phyloP scores from a whole-genome alignment of 2,888 invertebrate genomes.

The Pseudococcus longispinus region DNA sequence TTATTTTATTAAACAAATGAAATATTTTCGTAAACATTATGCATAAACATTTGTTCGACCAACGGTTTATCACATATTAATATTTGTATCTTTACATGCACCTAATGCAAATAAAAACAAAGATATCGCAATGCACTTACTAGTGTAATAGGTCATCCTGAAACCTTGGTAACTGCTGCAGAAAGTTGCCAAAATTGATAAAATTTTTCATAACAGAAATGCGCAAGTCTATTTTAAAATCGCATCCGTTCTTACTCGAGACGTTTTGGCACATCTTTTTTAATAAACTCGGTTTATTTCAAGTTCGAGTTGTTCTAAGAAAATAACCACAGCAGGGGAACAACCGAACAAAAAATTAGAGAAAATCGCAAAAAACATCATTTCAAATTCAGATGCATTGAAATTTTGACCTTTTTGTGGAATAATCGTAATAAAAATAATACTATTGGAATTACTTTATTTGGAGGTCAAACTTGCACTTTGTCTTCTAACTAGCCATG shows the following conservation, averaged over 20 bases:
- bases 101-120: conserved; percentile 4
- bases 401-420: too few species aligned
- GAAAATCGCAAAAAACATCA: neutral
- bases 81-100: neutral
- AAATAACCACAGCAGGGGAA: neutral
- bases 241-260: neutral
- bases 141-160: conserved; percentile 37
- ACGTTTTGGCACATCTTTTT: neutral
- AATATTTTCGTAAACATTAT: conserved; percentile 27
- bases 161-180: conserved; percentile 29
- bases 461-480: too few species aligned
- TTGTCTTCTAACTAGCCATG: too few species aligned
- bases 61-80: neutral
- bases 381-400: too few species aligned
- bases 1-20: conserved; percentile 16
- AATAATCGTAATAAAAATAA: too few species aligned
- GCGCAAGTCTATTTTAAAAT: conserved; percentile 31
- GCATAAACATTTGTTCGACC: neutral
- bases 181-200: conserved; percentile 45
- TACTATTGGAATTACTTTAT: too few species aligned
- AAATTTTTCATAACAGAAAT: neutral
- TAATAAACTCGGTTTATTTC: neutral
- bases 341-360: neutral
- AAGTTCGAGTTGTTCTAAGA: neutral
- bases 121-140: conserved; percentile 28